Base-by-base conservation (phyloP, 1,140 invertebrate genomes). In the Heliconius hewitsoni region DNA sequence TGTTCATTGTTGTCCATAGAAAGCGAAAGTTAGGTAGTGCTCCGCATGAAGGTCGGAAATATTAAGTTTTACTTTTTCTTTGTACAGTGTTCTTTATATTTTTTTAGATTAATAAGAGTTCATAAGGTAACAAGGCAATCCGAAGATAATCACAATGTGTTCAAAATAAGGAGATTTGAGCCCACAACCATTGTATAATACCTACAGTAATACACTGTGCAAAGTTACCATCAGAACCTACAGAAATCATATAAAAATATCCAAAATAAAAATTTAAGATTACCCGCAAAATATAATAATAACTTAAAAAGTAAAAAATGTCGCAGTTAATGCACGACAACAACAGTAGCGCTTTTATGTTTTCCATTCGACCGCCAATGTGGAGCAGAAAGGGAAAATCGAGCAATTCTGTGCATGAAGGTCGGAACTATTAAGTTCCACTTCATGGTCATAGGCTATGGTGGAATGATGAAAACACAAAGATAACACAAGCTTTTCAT, bases 321-420 rank as follows among this genome's bases (percentile, higher is more conserved):
- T 8, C 73, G 34, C 18, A 66, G 16, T 66, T 30, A 46, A 66
- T 79, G 71, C 78, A 79, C 50, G 78, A 57, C 73, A 71, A 50
- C 23, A 39, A 79, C 57, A 42, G 46, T 39, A 37, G 60, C 57
- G 66, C 13, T 74, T 46, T 52, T 39, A 79, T 71, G 75, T 75
- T 79, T 78, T 79, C 74, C 73, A 52, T 73, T 57, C 55, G 72
- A 42, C 18, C 71, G 77, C 27, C 70, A 70, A 50, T 74, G 39
- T 79, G 4, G 66, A 76, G 76, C 57, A 27, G 80, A 90, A 89
- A 87, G 82, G 77, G 85, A 89, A 89, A 87, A 83, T 85, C 81
- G 84, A 83, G 76, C 80, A 71, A 50, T 73, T 70, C 74, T 85
- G 81, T 83, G 84, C 84, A 83, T 83, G 83, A 89, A 88, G 82